Percentiles rank a stretch among this genome's conserved stretches.
Conservation (phyloP, 2,113 vertebrate species). For the Paracyprichromis sp. region DNA sequence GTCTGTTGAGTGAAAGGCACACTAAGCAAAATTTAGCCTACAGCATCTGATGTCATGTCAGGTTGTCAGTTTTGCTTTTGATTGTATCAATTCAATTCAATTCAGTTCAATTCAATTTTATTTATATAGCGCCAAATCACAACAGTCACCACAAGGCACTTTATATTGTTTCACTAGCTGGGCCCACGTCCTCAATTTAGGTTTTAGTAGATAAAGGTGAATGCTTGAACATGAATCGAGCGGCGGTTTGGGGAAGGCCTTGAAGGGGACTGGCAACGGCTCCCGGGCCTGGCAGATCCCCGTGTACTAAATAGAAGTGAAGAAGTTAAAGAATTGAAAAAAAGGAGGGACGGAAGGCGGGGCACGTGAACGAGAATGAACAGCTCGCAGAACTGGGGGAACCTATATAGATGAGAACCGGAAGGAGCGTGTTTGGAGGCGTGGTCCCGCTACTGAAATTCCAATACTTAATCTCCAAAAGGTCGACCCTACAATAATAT, state of each 20-base stretch:
- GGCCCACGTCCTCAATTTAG: neutral
- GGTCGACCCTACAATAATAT: accelerated
- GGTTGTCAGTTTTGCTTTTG: neutral
- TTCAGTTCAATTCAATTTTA: neutral
- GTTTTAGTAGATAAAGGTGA: neutral
- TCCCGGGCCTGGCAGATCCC: accelerated
- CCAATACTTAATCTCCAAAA: neutral
- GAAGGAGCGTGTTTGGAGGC: neutral
- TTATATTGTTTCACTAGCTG: neutral
- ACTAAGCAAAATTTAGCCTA: neutral
- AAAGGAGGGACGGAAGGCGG: accelerated
- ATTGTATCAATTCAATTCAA: neutral
- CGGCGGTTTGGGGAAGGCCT: neutral
- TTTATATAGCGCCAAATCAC: neutral
- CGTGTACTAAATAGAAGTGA: neutral
- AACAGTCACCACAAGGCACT: accelerated
- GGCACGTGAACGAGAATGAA: neutral
- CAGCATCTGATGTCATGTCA: neutral
- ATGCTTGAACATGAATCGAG: neutral
- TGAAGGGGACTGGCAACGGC: neutral
- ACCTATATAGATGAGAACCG: neutral
- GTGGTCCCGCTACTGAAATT: neutral
- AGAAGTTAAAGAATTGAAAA: neutral
- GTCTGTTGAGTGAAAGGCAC: neutral
- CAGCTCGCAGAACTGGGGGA: neutral